phyloP scores from a whole-genome alignment of 2,888 invertebrate species.

The Phengaris alcon region DNA sequence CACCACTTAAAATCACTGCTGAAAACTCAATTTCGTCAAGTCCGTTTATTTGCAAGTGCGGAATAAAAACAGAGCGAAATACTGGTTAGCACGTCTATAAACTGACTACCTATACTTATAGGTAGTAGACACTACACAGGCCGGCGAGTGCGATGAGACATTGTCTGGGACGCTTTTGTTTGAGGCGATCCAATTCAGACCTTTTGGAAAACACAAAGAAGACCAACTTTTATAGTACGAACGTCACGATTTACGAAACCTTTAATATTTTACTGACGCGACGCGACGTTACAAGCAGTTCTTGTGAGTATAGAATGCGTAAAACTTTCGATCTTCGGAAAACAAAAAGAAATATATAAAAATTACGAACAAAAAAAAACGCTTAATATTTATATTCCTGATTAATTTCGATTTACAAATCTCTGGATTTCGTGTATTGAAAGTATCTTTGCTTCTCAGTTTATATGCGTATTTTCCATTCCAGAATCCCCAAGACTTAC shows the following conservation, averaged over 20 bases:
- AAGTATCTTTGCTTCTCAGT: no score
- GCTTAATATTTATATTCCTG: no score
- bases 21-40: not conserved
- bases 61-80: not conserved
- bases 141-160: constrained; percentile 8
- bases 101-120: not conserved
- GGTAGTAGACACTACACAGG: not conserved
- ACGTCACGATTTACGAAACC: not conserved
- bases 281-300: not conserved
- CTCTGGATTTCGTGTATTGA: no score
- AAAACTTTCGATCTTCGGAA: no score
- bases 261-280: not conserved
- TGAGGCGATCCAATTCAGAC: constrained; percentile 20
- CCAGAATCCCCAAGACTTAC: constrained; percentile 77
- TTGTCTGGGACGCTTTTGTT: constrained; percentile 17
- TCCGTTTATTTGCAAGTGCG: not conserved
- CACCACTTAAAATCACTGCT: no score
- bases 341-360: no score
- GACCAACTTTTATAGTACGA: not conserved
- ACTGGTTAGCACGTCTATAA: not conserved
- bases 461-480: no score
- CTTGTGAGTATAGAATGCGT: not conserved
- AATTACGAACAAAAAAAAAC: no score
- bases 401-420: no score
- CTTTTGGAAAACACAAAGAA: constrained; percentile 7